A percentile compares a stretch with the other conserved stretches of the same genome.
phyloP scores from a whole-genome alignment of 2,113 vertebrate genomes.

The Malurus cyaneus region DNA sequence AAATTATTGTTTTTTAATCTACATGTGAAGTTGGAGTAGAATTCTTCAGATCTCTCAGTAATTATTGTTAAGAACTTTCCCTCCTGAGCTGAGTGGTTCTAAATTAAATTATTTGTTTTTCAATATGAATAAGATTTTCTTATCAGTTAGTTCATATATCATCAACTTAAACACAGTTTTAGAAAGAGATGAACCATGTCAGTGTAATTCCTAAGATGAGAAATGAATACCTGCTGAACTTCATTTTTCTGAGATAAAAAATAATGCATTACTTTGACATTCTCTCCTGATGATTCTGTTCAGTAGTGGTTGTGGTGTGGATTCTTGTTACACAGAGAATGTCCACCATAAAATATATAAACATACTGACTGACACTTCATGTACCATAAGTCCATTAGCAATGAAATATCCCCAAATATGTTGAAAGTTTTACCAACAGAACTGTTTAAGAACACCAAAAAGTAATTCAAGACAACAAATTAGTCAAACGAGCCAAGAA shows the following conservation, averaged over 20 bases:
- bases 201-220: constrained; percentile 13
- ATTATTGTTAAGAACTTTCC: constrained; percentile 1
- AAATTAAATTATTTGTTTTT: constrained; percentile 43
- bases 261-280: neutral
- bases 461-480: neutral
- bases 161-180: constrained; percentile 40
- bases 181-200: constrained; percentile 4
- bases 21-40: neutral
- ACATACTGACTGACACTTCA: neutral
- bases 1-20: neutral
- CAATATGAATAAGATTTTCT: constrained; percentile 30
- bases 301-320: neutral
- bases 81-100: constrained; percentile 1
- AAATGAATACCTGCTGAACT: constrained; percentile 34
- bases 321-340: neutral
- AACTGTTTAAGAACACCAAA: neutral
- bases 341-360: neutral
- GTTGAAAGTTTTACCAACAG: neutral
- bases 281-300: neutral
- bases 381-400: neutral
- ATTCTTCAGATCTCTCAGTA: neutral
- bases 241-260: neutral
- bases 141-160: constrained; percentile 21
- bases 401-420: neutral
- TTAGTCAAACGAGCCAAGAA: neutral